Conservation (phyloP, 2,888 invertebrate genomes). For the Lobophora halterata region DNA sequence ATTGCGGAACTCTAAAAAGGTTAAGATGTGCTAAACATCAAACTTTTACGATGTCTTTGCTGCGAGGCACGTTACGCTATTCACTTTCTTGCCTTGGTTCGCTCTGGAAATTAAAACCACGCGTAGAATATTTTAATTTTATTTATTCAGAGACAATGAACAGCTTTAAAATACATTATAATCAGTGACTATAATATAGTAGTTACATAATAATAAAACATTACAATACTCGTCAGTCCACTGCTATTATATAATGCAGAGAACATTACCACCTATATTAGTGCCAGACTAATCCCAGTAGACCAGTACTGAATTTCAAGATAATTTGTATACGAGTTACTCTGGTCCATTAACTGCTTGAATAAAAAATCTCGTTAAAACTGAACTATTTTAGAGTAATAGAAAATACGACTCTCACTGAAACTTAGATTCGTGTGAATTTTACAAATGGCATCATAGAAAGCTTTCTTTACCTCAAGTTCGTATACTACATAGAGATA, state of each 20-base stretch:
- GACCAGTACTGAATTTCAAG: conserved; percentile 14
- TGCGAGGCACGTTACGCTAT: conserved; percentile 35
- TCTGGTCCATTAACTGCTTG: conserved; percentile 16
- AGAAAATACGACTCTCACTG: too few relatives aligned
- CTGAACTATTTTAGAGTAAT: conserved; percentile 16
- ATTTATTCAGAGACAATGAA: too few relatives aligned
- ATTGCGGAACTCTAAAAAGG: conserved; percentile 30
- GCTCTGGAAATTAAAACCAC: too few relatives aligned
- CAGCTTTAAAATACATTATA: too few relatives aligned
- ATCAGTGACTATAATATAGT: too few relatives aligned
- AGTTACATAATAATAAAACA: too few relatives aligned
- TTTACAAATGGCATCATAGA: conserved; percentile 39
- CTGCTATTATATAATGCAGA: too few relatives aligned
- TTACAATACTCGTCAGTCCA: too few relatives aligned
- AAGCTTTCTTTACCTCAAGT: conserved; percentile 40
- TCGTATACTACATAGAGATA: conserved; percentile 42
- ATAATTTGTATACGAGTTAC: conserved; percentile 17
- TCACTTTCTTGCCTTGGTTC: too few relatives aligned
- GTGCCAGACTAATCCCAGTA: conserved; percentile 17
- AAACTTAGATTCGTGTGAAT: conserved; percentile 24
- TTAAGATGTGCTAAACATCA: conserved; percentile 41
- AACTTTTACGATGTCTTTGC: conserved; percentile 43
- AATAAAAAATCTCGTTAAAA: conserved; percentile 17
- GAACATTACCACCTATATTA: conserved; percentile 13
- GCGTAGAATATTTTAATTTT: too few relatives aligned